A percentile compares a stretch with the other conserved stretches of the same genome.
These are phyloP conservation scores for Pectinophora gossypiella DNA, from an alignment of 1,140 invertebrate species.

Conservation along the genomic window DNA sequence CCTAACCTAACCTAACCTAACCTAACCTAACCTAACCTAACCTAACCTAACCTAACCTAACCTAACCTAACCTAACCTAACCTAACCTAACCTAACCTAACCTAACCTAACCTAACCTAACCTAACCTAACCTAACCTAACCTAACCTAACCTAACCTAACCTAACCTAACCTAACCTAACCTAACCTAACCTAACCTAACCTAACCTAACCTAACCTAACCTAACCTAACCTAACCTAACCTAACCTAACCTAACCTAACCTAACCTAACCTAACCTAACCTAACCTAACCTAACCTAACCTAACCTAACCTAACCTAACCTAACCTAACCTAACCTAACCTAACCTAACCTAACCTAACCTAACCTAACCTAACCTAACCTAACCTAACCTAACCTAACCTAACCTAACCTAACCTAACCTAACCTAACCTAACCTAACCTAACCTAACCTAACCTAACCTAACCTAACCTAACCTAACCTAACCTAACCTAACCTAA, in stretches of 20 bases:
- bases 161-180: slow-evolving; percentile 21
- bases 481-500: slow-evolving; percentile 10
- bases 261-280: slow-evolving; percentile 7
- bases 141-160: slow-evolving; percentile 16
- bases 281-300: slow-evolving; percentile 16
- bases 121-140: slow-evolving; percentile 17
- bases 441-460: slow-evolving; percentile 8
- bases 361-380: slow-evolving; percentile 10
- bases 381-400: slow-evolving; percentile 6
- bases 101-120: slow-evolving; percentile 19
- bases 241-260: slow-evolving; percentile 9
- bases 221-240: slow-evolving; percentile 11
- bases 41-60: slow-evolving; percentile 41
- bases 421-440: slow-evolving; percentile 9
- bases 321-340: slow-evolving; percentile 13
- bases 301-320: slow-evolving; percentile 11
- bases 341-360: slow-evolving; percentile 8
- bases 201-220: slow-evolving; percentile 17
- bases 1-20: slow-evolving; percentile 41
- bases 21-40: slow-evolving; percentile 31
- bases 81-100: slow-evolving; percentile 21
- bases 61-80: slow-evolving; percentile 36
- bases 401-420: slow-evolving; percentile 9
- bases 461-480: slow-evolving; percentile 8
- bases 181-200: slow-evolving; percentile 31